Evolutionary conservation across 2,888 invertebrate genomes (phyloP), one percentile per base, ranked within the genome.

Genomic region (Mythimna albipuncta): DNA sequence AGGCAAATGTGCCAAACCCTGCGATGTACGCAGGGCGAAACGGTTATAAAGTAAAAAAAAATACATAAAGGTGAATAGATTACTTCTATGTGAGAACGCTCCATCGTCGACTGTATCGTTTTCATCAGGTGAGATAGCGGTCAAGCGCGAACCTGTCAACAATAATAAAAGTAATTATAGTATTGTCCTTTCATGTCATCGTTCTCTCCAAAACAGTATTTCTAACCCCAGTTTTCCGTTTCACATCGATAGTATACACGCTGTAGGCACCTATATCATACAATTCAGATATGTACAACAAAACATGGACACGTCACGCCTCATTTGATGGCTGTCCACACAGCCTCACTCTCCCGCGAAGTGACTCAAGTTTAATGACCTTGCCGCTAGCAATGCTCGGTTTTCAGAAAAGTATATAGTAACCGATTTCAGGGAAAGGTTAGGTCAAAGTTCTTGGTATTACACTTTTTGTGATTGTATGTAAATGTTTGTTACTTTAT

Each of bases 401-500:
- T 58, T 58, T 50, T 26, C 58, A 52, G 44, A 59, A 52, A 38
- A 2, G 21, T 19, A n/a, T 26, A 4, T 47, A 32, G 7, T 35
- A 21, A 62, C 21, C 6, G 16, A 67, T 67, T 55, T 38, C 26
- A 72, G 32, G 11, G 50, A 44, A 50, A 19, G 21, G 16, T 67
- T 21, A 32, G 21, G 7, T 58, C 10, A 13, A 11, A 19, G 6
- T 55, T 32, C 11, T 13, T 35, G 26, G 19, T 7, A 67, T 32
- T 6, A 16, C 13, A 16, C 6, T 5, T 5, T 16, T 6, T 16
- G 16, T 19, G 16, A 6, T 6, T 47, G 47, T 44, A 13, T 44
- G 47, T 47, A 5, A 6, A 13, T 47, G 16, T 19, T 16, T 47
- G 0, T 47, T 47, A 47, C 4, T 6, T 47, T 6, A 13, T 47